Conservation (phyloP, 2,888 invertebrate species). For the Candidula unifasciata region DNA sequence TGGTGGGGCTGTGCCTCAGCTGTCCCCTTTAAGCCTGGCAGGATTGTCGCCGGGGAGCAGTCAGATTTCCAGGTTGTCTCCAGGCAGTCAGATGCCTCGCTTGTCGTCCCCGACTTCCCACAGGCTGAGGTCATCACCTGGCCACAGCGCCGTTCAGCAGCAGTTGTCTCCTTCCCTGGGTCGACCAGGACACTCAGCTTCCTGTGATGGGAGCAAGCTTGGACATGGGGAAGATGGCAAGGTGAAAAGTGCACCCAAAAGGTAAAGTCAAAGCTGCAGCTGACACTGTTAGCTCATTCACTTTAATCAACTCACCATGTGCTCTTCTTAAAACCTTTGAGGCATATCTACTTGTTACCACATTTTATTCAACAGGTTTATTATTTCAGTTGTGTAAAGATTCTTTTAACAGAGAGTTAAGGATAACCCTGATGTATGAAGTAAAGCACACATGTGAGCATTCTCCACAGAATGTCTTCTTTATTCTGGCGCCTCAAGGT, state of each 20-base stretch:
- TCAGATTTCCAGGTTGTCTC: constrained; percentile 46
- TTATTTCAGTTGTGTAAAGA: no score
- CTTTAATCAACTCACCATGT: no score
- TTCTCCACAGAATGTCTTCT: no score
- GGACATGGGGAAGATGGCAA: constrained; percentile 38
- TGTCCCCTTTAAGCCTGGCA: constrained; percentile 43
- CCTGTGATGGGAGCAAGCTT: constrained; percentile 33
- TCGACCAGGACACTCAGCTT: background rate
- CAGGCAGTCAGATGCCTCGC: constrained; percentile 22
- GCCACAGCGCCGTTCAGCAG: constrained; percentile 39
- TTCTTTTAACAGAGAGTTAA: no score
- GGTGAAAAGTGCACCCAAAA: constrained; percentile 37
- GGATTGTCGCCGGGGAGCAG: constrained; percentile 41
- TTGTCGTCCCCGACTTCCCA: constrained; percentile 41
- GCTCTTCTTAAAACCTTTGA: no score
- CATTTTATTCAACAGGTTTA: no score
- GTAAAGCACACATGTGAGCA: no score
- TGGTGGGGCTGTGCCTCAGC: constrained; percentile 42
- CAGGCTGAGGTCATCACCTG: constrained; percentile 44
- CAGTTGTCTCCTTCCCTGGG: constrained; percentile 43
- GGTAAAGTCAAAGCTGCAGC: constrained; percentile 16
- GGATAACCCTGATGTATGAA: no score
- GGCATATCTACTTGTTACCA: no score
- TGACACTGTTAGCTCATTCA: no score
- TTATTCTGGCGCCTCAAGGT: no score